Evolutionary conservation across 2,113 vertebrate genomes (phyloP), one percentile per base, ranked within the genome.

Genomic region (Excalfactoria chinensis): DNA sequence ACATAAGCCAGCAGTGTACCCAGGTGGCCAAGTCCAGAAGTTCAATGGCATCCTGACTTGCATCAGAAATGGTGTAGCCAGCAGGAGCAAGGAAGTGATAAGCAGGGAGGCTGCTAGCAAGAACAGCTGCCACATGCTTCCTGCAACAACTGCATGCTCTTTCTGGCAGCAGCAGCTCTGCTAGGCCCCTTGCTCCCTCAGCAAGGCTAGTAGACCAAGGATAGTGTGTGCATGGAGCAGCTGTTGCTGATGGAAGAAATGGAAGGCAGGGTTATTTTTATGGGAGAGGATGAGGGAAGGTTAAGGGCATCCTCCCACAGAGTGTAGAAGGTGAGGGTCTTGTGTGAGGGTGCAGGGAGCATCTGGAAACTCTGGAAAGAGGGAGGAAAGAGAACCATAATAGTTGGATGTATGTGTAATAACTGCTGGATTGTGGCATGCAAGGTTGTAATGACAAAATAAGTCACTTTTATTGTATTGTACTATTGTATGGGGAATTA

Each of bases 171-270:
- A 41, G 44, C 40, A 43, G 37, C 34, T 43, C 46, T 43, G 25
- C 21, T 35, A 41, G 28, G 7, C 28, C 44, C 4, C 0, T 55
- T 7, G 44, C 18, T 13, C 64, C 58, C 28, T 0, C 0, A 64
- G 56, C 30, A 28, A 18, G 30, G 30, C 49, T 69, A 26, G 35
- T 43, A 41, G n/a, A 16, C 41, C 70, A 2, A 0, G 25, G 11
- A 35, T 25, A 15, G 58, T 19, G 44, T 22, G 30, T 43, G 44
- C 40, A 55, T 8, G 64, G 64, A 76, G 75, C 70, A 76, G 40
- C 35, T 84, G 62, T 51, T 74, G 32, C 14, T 26, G 3, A 1
- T 51, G 25, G 37, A 80, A 72, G 88, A 84, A 79, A 60, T 40
- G 11, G 30, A 69, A 77, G 28, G 14, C 30, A 7, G 17, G 32